A percentile compares a stretch with the other conserved stretches of the same genome.
Evolutionary conservation across 2,888 invertebrate species (phyloP).

Genomic region (Drosophila affinis): DNA sequence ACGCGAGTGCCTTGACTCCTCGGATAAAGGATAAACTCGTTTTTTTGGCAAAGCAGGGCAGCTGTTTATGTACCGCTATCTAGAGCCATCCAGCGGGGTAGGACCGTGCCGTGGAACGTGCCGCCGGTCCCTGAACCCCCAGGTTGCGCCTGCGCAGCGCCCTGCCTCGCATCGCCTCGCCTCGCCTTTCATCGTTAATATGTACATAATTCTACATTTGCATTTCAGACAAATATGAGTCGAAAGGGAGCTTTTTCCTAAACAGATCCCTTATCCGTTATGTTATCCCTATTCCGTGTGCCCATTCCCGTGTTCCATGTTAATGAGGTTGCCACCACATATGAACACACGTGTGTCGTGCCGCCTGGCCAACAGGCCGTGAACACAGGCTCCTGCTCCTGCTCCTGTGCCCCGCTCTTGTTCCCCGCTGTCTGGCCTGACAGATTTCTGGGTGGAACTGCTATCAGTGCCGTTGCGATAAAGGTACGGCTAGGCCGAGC

Average conservation of each 20-base stretch:
- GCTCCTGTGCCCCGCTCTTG: not conserved
- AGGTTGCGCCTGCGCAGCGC: constrained; percentile 65
- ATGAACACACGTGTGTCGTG: constrained; percentile 57
- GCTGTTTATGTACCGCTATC: constrained; percentile 67
- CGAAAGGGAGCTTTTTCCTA: constrained; percentile 44
- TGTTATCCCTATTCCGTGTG: constrained; percentile 31
- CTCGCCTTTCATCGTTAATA: constrained; percentile 50
- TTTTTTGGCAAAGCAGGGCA: constrained; percentile 66
- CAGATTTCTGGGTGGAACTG: constrained; percentile 60
- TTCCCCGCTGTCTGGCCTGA: constrained; percentile 38
- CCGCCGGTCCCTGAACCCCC: constrained; percentile 31
- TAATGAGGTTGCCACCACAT: constrained; percentile 27
- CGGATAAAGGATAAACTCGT: constrained; percentile 71
- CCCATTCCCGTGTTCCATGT: constrained; percentile 44
- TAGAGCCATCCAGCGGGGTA: constrained; percentile 53
- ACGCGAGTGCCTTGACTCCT: constrained; percentile 53
- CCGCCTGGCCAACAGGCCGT: constrained; percentile 67
- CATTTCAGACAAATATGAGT: not conserved
- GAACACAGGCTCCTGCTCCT: constrained; percentile 46
- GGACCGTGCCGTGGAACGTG: constrained; percentile 63
- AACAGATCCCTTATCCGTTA: not conserved
- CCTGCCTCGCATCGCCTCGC: constrained; percentile 24
- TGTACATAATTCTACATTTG: constrained; percentile 61
- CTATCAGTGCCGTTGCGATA: constrained; percentile 33
- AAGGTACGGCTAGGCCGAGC: constrained; percentile 1